Evolutionary conservation across 2,113 vertebrate genomes (phyloP).

Genomic region (Cephalopterus ornatus): DNA sequence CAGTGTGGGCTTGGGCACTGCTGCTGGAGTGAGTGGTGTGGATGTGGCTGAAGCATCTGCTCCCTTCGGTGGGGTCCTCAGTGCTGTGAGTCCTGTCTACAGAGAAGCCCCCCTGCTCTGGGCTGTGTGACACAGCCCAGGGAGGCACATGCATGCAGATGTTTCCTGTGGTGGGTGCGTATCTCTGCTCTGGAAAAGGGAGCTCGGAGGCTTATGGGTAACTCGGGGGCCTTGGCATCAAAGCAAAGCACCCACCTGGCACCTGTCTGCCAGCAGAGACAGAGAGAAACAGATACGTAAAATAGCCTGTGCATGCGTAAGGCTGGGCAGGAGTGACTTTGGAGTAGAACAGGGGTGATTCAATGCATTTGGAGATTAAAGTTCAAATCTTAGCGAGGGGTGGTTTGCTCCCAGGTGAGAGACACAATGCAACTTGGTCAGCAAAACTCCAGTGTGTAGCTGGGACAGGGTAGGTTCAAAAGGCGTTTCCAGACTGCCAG

Average conservation of each 20-base stretch:
- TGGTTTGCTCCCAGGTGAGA: neutral
- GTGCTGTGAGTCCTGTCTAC: rapidly evolving
- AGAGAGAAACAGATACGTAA: no score
- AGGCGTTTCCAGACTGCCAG: neutral
- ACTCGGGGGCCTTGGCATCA: neutral
- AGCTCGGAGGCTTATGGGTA: neutral
- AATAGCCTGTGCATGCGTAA: no score
- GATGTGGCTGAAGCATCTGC: neutral
- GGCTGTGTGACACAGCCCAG: neutral
- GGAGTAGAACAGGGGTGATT: neutral
- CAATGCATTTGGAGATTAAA: neutral
- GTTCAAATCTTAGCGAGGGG: neutral
- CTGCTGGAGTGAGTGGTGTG: rapidly evolving
- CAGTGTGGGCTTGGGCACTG: rapidly evolving
- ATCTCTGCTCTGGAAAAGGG: neutral
- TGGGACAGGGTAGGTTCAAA: neutral
- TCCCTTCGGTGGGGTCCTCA: neutral
- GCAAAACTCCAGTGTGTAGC: no score
- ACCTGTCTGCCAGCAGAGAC: neutral
- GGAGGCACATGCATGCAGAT: neutral
- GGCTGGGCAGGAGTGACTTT: neutral
- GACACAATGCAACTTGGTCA: rapidly evolving
- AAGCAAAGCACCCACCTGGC: neutral
- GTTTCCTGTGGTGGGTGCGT: rapidly evolving
- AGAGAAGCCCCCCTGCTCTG: neutral